phyloP scores from a whole-genome alignment of 2,888 invertebrate genomes.

The Apamea sordens region DNA sequence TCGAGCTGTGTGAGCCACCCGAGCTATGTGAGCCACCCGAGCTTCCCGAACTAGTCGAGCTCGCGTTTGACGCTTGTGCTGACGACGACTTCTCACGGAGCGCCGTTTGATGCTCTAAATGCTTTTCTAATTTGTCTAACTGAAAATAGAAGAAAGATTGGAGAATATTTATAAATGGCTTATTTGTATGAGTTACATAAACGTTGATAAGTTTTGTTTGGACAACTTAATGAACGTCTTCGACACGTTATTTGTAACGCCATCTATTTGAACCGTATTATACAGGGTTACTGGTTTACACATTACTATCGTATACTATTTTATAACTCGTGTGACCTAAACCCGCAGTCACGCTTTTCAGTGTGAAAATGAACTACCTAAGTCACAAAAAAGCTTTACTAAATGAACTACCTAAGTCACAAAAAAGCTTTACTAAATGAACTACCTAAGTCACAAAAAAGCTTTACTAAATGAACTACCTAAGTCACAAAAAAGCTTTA shows the following conservation, averaged over 20 bases:
- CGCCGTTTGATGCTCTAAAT: constrained; percentile 72
- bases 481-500: no score
- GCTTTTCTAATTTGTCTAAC: constrained; percentile 85
- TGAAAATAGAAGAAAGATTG: constrained; percentile 64
- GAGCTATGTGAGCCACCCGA: constrained; percentile 31
- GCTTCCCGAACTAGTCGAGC: constrained; percentile 44
- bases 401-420: no score
- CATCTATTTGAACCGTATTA: background rate
- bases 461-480: no score
- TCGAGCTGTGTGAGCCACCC: constrained; percentile 40
- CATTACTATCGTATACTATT: no score
- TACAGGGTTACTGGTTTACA: background rate
- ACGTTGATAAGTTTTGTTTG: background rate
- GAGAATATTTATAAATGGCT: background rate
- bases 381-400: no score
- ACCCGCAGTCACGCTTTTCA: no score
- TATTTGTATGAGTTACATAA: background rate
- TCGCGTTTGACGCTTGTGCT: constrained; percentile 54
- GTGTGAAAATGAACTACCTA: no score
- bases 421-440: no score
- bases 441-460: no score
- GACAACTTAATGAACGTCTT: background rate
- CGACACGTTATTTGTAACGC: background rate
- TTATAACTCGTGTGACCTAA: no score
- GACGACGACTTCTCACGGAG: constrained; percentile 69